Base-by-base conservation (phyloP, 2,797 vertebrate species). In the Scarus forsteni region DNA sequence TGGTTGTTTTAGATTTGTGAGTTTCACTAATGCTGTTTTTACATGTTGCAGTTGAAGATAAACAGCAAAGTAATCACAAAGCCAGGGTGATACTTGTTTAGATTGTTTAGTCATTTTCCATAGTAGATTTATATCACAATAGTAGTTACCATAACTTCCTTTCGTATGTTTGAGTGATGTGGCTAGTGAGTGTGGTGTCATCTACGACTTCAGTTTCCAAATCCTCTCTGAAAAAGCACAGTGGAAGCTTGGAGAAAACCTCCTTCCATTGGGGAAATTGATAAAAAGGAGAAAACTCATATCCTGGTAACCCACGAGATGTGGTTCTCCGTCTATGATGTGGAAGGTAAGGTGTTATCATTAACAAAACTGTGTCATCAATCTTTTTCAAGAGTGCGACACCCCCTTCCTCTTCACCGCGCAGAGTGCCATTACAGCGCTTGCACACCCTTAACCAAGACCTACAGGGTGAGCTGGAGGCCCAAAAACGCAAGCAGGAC, bases 351-450 rank as follows among this genome's bases (percentile, higher is more conserved):
- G 77, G 81, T 92, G 92, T 90, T 95, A 90, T 95, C 93, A 96
- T 95, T 97, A 98, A 99, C 92, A 83, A 92, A 90, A 85, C 78
- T 97, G 90, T 99, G 90, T 96, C 94, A 94, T 97, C 95, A 89
- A 96, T 99, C 95, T 99, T 92, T 91, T 99, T 97, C 95, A 99
- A 99, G 98, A 97, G 93, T 92, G 92, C 96, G 89, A 93, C 95
- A 81, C 56, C 95, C 83, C 78, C 95, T 85, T 92, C 96, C 86
- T 86, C 95, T 62, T 95, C 96, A 60, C 93, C 95, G 19, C 86
- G 84, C 68, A 95, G 93, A 88, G 94, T 92, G 69, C 96, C 97
- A 79, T 97, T 95, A 96, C 95, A 97, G 91, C 95, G 93, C 84
- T 96, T 97, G 72, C 96, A 96, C 90, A 95, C 94, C 92, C 94